Base-by-base conservation (phyloP, 2,797 vertebrate genomes). In the Martes flavigula region DNA sequence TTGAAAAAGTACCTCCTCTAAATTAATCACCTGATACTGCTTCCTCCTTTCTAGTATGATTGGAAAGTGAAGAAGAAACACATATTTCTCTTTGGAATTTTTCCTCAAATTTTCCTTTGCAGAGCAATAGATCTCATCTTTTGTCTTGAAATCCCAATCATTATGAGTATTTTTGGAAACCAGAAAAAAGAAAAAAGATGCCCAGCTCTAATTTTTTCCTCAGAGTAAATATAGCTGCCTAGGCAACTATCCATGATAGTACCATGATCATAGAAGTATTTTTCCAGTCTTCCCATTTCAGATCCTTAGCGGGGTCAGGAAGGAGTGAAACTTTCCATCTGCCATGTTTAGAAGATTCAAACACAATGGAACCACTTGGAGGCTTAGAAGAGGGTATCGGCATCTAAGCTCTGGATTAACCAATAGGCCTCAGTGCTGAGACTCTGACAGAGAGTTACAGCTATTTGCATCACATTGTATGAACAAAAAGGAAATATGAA, bases 131-230 rank as follows among this genome's bases (percentile, higher is more conserved):
- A 72, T 87, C 30, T 87, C 21, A 20, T 68, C 56, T 35, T 68
- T 25, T 40, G 35, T 83, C 30, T 90, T 48, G 78, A 93, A 83
- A 91, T 4, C 23, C 10, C 6, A 56, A 40, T 78, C 38, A 48
- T 94, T 64, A 62, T 30, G 17, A 87, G 72, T 77, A 79, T 60
- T 66, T 97, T 96, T 75, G 91, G 86, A 97, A 93, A 89, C 92
- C 90, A 98, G n/a, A 97, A 94, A 60, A 97, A 98, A 82, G 94
- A 60, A 97, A 97, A 97, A 98, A 82, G 5, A 73, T 23, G 97
- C 90, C 82, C 48, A 82, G 89, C 68, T 89, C 43, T 83, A 85
- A 91, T 82, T 93, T 89, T 30, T 75, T 90, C 92, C 87, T 95
- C 88, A 91, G 56, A 98, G 46, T 56, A 98, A 97, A 98, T 96